phyloP scores from a whole-genome alignment of 2,888 invertebrate genomes.

The Allygus modestus region DNA sequence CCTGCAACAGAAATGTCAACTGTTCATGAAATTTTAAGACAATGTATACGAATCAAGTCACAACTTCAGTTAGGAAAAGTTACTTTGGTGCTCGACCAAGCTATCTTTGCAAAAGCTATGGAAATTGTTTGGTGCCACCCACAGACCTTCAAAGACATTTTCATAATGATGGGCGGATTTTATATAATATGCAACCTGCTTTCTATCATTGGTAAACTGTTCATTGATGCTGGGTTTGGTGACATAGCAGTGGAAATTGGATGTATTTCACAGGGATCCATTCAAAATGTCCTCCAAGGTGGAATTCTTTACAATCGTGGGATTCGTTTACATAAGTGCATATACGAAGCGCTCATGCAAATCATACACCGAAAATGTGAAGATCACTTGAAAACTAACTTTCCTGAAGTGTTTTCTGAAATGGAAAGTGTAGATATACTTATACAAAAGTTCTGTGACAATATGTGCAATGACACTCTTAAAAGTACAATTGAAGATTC shows the following conservation, averaged over 20 bases:
- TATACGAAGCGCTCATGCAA: slow-evolving; percentile 42
- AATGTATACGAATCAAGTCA: neutral
- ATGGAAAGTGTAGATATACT: slow-evolving; percentile 3
- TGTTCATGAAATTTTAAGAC: slow-evolving; percentile 39
- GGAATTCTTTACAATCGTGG: slow-evolving; percentile 17
- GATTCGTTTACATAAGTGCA: slow-evolving; percentile 40
- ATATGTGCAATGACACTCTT: slow-evolving; percentile 35
- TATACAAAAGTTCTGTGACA: slow-evolving; percentile 28
- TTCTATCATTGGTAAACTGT: slow-evolving; percentile 5
- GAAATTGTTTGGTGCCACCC: slow-evolving; percentile 32
- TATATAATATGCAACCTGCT: slow-evolving; percentile 46
- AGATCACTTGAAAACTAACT: slow-evolving; percentile 25
- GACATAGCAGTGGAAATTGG: slow-evolving; percentile 20
- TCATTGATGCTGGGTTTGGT: neutral
- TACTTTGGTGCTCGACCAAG: slow-evolving; percentile 38
- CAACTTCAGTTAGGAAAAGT: slow-evolving; percentile 23
- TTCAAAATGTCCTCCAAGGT: slow-evolving; percentile 24
- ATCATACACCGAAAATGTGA: neutral
- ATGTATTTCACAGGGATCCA: slow-evolving; percentile 19
- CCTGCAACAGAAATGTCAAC: slow-evolving; percentile 45
- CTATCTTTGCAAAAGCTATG: slow-evolving; percentile 27
- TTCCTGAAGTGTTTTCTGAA: slow-evolving; percentile 34
- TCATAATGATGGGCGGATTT: slow-evolving; percentile 33
- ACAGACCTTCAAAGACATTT: slow-evolving; percentile 11
- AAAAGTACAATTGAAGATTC: slow-evolving; percentile 21